Percentiles rank a stretch among this genome's conserved stretches.
Evolutionary conservation across 2,797 vertebrate genomes (phyloP).

Genomic region (Mastacembelus armatus): DNA sequence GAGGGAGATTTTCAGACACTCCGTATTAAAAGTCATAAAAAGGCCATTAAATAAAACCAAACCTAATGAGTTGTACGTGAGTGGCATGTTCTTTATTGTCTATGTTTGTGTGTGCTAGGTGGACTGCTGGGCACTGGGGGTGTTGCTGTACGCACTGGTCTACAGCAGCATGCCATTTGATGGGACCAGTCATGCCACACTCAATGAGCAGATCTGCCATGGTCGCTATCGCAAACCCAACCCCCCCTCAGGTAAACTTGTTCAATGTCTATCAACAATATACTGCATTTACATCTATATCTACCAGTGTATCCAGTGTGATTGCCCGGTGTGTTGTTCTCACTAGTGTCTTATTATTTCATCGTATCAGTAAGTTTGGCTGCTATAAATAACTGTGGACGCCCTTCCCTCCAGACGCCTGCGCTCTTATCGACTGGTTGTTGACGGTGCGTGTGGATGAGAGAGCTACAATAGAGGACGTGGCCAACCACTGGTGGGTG

Average conservation of each 20-base stretch:
- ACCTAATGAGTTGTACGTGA: not conserved
- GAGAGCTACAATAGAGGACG: constrained; percentile 88
- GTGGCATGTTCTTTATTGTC: not conserved
- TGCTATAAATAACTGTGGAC: constrained; percentile 41
- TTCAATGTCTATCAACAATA: not conserved
- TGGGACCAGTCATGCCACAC: constrained; percentile 78
- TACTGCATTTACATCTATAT: not conserved
- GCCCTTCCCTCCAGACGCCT: constrained; percentile 81
- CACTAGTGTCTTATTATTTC: not conserved
- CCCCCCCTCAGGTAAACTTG: constrained; percentile 83
- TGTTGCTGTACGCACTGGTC: constrained; percentile 86
- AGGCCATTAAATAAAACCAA: too few species aligned
- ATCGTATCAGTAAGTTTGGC: not conserved
- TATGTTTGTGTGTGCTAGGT: constrained; percentile 75
- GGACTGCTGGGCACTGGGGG: constrained; percentile 90
- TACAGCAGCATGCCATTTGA: constrained; percentile 90
- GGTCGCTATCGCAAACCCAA: constrained; percentile 85
- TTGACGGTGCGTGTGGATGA: constrained; percentile 83
- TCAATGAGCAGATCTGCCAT: constrained; percentile 86
- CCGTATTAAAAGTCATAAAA: too few species aligned
- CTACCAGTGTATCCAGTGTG: not conserved
- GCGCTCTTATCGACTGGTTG: constrained; percentile 88
- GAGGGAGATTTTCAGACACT: too few species aligned
- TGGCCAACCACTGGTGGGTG: constrained; percentile 91
- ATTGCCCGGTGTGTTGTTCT: not conserved